These are phyloP conservation scores for Herminia tarsipennalis DNA, from an alignment of 2,888 invertebrate species.

Conservation along the genomic window DNA sequence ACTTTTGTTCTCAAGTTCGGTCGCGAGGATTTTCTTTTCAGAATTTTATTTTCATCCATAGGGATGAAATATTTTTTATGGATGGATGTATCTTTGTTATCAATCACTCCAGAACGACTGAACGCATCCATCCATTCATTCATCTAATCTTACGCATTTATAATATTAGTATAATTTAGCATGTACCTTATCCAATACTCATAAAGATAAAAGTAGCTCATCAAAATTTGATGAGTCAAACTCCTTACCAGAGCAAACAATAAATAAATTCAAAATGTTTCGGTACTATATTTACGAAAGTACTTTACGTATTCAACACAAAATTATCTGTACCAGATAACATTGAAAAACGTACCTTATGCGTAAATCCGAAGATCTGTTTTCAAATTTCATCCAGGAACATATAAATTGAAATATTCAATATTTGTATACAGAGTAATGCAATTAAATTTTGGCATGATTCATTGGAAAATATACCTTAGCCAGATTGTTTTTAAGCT, in stretches of 20 bases:
- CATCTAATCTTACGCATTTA: no score
- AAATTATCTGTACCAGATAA: not conserved
- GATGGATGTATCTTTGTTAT: no score
- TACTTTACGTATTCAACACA: not conserved
- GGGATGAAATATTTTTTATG: no score
- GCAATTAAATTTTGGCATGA: slow-evolving; percentile 13
- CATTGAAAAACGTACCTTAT: not conserved
- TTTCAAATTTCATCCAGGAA: not conserved
- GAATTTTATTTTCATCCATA: no score
- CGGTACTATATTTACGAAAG: not conserved
- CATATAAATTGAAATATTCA: slow-evolving; percentile 28
- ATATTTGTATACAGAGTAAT: slow-evolving; percentile 31
- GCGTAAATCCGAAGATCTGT: not conserved
- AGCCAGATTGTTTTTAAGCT: not conserved
- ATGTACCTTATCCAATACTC: no score
- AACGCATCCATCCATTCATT: no score
- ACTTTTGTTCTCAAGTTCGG: no score
- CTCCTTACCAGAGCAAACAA: not conserved
- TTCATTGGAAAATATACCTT: slow-evolving; percentile 3
- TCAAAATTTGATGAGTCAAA: not conserved
- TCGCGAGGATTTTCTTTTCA: no score
- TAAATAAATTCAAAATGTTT: not conserved
- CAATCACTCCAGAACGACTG: no score
- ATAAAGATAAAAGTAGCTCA: not conserved
- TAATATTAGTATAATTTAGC: no score